A percentile compares a stretch with the other conserved stretches of the same genome.
phyloP scores from a whole-genome alignment of 2,113 vertebrate species.

The Talpa occidentalis region DNA sequence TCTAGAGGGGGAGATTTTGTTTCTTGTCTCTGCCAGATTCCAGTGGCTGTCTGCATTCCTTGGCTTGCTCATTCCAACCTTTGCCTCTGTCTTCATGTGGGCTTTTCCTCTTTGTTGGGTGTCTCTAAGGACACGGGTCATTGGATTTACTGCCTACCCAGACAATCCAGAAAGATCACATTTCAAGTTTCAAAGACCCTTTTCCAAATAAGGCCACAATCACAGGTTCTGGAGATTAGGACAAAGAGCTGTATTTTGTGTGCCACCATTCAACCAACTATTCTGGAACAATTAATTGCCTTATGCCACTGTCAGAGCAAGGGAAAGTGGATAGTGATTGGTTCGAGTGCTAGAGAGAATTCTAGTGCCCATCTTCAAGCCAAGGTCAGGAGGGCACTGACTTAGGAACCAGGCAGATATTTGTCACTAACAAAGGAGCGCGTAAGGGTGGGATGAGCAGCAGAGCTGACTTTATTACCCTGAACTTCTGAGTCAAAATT shows the following conservation, averaged over 20 bases:
- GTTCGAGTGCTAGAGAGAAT: not conserved
- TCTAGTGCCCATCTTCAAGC: not conserved
- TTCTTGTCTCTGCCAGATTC: not conserved
- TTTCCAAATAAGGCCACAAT: not conserved
- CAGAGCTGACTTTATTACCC: not conserved
- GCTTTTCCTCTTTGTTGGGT: not conserved
- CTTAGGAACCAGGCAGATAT: not conserved
- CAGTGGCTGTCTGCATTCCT: not conserved
- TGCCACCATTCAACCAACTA: not conserved
- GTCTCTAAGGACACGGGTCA: not conserved
- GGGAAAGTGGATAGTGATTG: not conserved
- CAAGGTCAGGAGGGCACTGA: not conserved
- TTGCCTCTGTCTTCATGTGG: not conserved
- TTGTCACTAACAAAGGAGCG: not conserved
- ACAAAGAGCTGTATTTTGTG: not conserved
- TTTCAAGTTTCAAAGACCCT: not conserved
- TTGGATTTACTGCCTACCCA: not conserved
- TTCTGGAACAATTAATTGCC: not conserved
- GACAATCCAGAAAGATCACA: not conserved
- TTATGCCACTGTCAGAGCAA: conserved; percentile 15
- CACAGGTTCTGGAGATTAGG: not conserved
- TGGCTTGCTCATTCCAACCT: not conserved
- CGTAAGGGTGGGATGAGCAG: not conserved
- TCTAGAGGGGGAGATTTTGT: not conserved
- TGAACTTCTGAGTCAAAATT: conserved; percentile 20